Conservation (phyloP, 2,113 vertebrate genomes). For the Echinops telfairi region DNA sequence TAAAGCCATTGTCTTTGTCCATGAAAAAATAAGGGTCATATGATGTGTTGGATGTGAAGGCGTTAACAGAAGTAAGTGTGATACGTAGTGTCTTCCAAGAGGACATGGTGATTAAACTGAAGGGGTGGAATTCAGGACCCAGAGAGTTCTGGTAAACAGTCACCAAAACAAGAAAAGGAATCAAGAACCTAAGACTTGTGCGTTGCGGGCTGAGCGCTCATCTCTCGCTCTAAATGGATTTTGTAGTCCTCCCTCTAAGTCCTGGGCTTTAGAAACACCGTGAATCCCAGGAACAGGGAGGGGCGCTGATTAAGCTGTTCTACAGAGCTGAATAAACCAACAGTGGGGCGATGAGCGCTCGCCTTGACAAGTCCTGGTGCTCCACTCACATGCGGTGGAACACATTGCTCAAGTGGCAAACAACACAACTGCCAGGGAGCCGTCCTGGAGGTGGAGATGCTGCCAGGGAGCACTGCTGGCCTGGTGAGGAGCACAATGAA, state of each 20-base stretch:
- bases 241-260: neutral
- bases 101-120: neutral
- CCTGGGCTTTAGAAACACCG: neutral
- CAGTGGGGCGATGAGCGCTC: neutral
- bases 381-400: constrained; percentile 15
- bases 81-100: neutral
- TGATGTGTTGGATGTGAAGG: neutral
- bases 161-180: constrained; percentile 21
- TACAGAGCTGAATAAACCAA: constrained; percentile 19
- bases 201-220: neutral
- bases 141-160: constrained; percentile 47
- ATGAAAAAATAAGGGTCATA: neutral
- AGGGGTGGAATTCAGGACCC: neutral
- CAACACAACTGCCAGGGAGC: neutral
- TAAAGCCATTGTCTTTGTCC: constrained; percentile 53
- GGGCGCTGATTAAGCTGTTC: neutral
- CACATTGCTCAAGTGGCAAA: neutral
- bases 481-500: neutral
- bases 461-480: neutral
- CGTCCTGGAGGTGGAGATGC: neutral
- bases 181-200: neutral
- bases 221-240: neutral
- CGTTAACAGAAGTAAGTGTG: neutral
- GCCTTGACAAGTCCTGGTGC: neutral
- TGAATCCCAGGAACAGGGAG: constrained; percentile 9